Conservation (phyloP, 2,113 vertebrate genomes). For the Peromyscus californicus region DNA sequence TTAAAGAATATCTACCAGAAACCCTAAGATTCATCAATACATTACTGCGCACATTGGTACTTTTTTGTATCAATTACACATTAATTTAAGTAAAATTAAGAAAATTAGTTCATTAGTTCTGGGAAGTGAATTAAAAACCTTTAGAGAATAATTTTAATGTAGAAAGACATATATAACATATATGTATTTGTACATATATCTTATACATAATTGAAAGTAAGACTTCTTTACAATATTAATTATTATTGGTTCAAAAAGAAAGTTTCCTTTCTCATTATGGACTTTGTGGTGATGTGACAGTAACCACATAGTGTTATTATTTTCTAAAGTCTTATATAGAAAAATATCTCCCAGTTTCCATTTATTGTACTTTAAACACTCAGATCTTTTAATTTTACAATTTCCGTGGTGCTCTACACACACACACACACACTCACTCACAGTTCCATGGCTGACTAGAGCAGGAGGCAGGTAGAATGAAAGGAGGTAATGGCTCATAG, state of each 20-base stretch:
- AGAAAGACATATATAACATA: not conserved
- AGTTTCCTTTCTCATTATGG: not conserved
- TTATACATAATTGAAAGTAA: not conserved
- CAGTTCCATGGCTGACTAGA: not conserved
- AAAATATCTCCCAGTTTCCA: not conserved
- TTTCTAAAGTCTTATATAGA: slow-evolving; percentile 13
- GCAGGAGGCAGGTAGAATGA: not conserved
- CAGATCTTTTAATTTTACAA: not conserved
- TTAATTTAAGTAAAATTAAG: not conserved
- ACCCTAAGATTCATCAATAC: not conserved
- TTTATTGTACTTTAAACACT: not conserved
- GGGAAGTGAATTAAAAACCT: slow-evolving; percentile 8
- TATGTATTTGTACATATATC: too few relatives aligned
- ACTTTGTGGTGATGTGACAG: not conserved
- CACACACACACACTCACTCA: not conserved
- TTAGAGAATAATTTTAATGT: slow-evolving; percentile 2
- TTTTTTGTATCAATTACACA: not conserved
- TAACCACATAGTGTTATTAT: not conserved
- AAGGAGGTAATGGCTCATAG: not conserved
- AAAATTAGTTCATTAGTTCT: not conserved
- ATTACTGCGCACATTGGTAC: not conserved
- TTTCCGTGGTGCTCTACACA: not conserved
- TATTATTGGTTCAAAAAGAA: slow-evolving; percentile 35
- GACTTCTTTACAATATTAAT: not conserved
- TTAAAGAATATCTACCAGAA: not conserved